Base-by-base conservation (phyloP, 1,140 invertebrate species). In the Brachionus rotundiformis region DNA sequence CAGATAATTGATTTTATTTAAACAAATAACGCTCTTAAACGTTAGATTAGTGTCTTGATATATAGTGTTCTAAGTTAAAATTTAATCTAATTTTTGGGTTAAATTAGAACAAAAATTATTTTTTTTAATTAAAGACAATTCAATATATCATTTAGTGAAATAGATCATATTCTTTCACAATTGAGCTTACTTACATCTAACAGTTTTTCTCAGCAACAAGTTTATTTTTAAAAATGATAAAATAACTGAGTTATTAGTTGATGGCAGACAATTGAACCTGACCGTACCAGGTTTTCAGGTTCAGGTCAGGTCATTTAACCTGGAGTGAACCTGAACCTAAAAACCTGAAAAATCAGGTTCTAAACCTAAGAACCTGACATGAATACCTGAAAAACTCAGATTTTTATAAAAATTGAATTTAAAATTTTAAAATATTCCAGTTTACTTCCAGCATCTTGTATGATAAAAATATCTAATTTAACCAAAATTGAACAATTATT, bases 41-140 rank as follows among this genome's bases (percentile, higher is more conserved):
- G 59, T 63, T 63, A 23, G 59, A 63, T 31, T 63, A 29, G 59
- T 63, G 59, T 63, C 23, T 63, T 63, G 23, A 63, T 63, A 7
- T 63, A 29, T 29, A 29, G 59, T 63, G 59, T 29, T 25, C 19
- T 63, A 29, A 63, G 59, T 2, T 63, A 63, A 41, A 41, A 8
- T 41, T 13, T 41, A 63, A 63, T 6, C 27, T 31, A 8, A 13
- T 63, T 16, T 27, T 2, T 25, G 10, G 11, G 27, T 29, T 63
- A 29, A 25, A 29, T 25, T 16, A 29, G 10, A 25, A 25, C 10
- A 7, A 49, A 63, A 63, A 63, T 13, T 27, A 11, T 25, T 25
- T 29, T 11, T 16, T 29, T 16, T 16, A 1, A 27, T 63, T 63
- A 23, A 63, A 63, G 59, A 19, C 59, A 63, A n/a, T 63, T 63